These are phyloP conservation scores for Phocides pigmalion DNA, from an alignment of 1,140 invertebrate species.

Conservation along the genomic window DNA sequence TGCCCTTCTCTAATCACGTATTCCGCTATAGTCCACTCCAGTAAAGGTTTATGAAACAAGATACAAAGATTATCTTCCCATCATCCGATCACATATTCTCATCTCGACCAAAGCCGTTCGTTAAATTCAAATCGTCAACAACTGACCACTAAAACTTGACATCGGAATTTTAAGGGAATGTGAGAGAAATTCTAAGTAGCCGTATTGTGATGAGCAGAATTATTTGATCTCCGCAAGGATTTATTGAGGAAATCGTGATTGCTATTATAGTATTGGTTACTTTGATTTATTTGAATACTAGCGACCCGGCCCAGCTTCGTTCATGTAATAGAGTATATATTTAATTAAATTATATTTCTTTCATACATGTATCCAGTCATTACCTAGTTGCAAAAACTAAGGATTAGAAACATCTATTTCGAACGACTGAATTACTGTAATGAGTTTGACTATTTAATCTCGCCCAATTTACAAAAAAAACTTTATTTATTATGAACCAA, in stretches of 20 bases:
- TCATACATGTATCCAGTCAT: too few relatives aligned
- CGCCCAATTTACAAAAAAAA: too few relatives aligned
- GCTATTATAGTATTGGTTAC: too few relatives aligned
- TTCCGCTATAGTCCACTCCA: constrained; percentile 23
- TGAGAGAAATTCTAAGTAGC: constrained; percentile 54
- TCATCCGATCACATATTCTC: constrained; percentile 44
- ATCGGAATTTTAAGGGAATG: constrained; percentile 56
- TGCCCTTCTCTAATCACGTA: constrained; percentile 29
- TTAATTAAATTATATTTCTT: too few relatives aligned
- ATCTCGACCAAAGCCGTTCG: constrained; percentile 37
- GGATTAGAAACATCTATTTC: too few relatives aligned
- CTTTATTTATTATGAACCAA: too few relatives aligned
- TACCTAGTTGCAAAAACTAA: too few relatives aligned
- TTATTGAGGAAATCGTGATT: constrained; percentile 49
- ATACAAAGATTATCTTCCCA: constrained; percentile 28
- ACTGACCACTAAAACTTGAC: constrained; percentile 57
- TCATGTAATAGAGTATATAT: too few relatives aligned
- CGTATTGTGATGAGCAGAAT: constrained; percentile 34
- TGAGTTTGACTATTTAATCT: too few relatives aligned
- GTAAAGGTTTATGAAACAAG: constrained; percentile 34
- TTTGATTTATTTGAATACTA: too few relatives aligned
- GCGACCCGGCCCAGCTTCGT: too few relatives aligned
- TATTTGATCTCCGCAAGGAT: constrained; percentile 37
- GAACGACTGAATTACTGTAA: too few relatives aligned
- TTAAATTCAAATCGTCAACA: constrained; percentile 57